phyloP scores from a whole-genome alignment of 1,140 invertebrate species.

The Pseudoatta argentina region DNA sequence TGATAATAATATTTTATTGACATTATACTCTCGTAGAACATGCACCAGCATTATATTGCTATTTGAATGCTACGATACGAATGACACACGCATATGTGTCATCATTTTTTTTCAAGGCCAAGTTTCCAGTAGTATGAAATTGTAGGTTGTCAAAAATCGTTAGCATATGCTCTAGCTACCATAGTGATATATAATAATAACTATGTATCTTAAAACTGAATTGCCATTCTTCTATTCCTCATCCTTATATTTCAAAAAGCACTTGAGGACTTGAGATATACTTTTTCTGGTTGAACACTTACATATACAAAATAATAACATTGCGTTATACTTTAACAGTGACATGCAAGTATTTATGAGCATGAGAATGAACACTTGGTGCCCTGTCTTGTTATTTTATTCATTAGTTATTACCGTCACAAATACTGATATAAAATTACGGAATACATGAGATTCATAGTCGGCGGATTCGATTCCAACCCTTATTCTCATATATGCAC shows the following conservation, averaged over 20 bases:
- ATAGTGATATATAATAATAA: not conserved
- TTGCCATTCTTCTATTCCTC: not conserved
- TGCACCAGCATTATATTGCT: not conserved
- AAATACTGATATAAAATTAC: not conserved
- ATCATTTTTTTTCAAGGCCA: not conserved
- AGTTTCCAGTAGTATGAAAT: not conserved
- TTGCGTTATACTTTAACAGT: not conserved
- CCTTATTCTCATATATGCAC: too few relatives aligned
- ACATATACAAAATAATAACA: not conserved
- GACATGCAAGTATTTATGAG: not conserved
- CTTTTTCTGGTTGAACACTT: not conserved
- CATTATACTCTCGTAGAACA: not conserved
- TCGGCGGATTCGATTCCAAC: not conserved
- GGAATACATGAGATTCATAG: not conserved
- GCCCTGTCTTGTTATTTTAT: not conserved
- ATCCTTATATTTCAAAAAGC: not conserved
- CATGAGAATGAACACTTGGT: not conserved
- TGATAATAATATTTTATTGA: not conserved
- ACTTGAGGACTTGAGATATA: not conserved
- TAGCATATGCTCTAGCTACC: not conserved
- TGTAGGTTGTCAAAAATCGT: not conserved
- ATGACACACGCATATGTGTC: not conserved
- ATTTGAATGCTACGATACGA: not conserved
- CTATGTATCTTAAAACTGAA: not conserved
- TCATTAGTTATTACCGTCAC: not conserved